These are phyloP conservation scores for Smithornis capensis DNA, from an alignment of 2,113 vertebrate species.

Conservation along the genomic window DNA sequence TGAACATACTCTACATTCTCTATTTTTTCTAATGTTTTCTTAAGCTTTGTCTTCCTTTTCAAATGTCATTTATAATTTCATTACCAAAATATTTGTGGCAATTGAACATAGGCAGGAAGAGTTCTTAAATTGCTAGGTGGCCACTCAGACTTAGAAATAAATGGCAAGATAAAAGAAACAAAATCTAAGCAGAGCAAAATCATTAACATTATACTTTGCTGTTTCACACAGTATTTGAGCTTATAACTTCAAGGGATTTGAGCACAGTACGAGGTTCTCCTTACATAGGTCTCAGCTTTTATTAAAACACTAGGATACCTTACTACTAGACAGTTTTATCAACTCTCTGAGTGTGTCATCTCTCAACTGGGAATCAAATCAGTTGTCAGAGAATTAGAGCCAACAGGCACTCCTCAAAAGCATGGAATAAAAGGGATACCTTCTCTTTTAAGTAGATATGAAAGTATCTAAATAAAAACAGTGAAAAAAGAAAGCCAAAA, in stretches of 20 bases:
- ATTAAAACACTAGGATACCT: neutral
- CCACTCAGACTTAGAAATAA: neutral
- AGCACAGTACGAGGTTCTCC: neutral
- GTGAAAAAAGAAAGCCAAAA: neutral
- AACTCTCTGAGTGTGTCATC: neutral
- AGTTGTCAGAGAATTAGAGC: neutral
- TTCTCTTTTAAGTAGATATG: neutral
- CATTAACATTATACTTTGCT: neutral
- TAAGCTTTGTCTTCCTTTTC: neutral
- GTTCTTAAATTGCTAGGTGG: neutral
- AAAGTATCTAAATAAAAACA: neutral
- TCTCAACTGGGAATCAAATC: neutral
- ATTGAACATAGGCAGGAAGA: neutral
- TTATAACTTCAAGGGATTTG: neutral
- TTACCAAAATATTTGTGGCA: neutral
- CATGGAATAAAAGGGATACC: neutral
- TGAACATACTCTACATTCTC: neutral
- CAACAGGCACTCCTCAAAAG: neutral
- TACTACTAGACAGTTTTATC: neutral
- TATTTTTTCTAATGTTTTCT: neutral
- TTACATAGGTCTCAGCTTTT: neutral
- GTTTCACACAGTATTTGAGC: neutral
- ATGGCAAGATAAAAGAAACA: neutral
- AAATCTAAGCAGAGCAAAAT: neutral
- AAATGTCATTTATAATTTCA: neutral